Conservation (phyloP, 2,888 invertebrate genomes). For the Ochropacha duplaris region DNA sequence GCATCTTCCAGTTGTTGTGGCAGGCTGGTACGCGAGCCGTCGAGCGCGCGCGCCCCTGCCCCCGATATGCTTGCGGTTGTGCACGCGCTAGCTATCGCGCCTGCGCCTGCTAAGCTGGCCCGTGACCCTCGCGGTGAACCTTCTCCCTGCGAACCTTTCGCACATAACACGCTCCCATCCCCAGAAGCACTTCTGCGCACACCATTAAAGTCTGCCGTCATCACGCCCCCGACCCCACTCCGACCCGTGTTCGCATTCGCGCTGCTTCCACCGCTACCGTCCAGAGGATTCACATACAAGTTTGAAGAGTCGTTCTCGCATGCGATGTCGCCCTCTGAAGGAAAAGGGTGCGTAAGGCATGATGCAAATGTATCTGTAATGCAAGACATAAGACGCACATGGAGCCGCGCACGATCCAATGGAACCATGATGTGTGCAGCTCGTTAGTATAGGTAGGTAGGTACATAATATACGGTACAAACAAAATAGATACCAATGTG, state of each 20-base stretch:
- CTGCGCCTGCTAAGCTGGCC: conserved; percentile 66
- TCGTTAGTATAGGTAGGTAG: conserved; percentile 5
- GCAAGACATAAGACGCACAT: conserved; percentile 80
- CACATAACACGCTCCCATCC: conserved; percentile 87
- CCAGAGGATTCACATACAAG: conserved; percentile 94
- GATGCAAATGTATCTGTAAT: conserved; percentile 98
- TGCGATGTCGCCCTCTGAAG: conserved; percentile 91
- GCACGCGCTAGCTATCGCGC: conserved; percentile 31
- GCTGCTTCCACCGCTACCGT: conserved; percentile 83
- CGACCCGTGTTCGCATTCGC: conserved; percentile 15
- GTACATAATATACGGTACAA: not conserved
- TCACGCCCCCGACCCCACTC: conserved; percentile 54
- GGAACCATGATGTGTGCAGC: conserved; percentile 35
- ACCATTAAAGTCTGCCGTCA: conserved; percentile 74
- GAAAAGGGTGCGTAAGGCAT: conserved; percentile 97
- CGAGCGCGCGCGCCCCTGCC: conserved; percentile 40
- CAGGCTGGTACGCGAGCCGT: conserved; percentile 74
- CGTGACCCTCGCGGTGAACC: conserved; percentile 74
- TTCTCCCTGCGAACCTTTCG: conserved; percentile 81
- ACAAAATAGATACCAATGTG: not conserved
- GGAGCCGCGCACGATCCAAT: conserved; percentile 62
- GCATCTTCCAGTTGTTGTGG: conserved; percentile 65
- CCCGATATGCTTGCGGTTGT: conserved; percentile 13
- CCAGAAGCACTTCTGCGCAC: conserved; percentile 92
- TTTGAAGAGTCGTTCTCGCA: conserved; percentile 89